Conservation (phyloP, 2,888 invertebrate genomes). For the Malthinus flaveolus region DNA sequence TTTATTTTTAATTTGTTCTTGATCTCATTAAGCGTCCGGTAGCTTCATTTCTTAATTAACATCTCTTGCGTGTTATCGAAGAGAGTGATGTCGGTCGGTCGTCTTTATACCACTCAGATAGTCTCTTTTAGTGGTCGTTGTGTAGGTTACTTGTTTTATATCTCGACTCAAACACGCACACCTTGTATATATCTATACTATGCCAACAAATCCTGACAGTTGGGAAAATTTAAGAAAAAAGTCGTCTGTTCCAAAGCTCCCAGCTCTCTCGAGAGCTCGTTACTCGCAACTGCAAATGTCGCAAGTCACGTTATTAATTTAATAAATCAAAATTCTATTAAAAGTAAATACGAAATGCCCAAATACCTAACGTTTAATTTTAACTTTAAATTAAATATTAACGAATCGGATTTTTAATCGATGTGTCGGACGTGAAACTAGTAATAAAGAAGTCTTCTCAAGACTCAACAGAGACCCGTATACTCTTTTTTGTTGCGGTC, state of each 20-base stretch:
- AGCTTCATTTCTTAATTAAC: conserved; percentile 55
- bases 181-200: conserved; percentile 37
- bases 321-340: conserved; percentile 18
- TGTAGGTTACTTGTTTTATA: conserved; percentile 50
- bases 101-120: conserved; percentile 48
- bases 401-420: conserved; percentile 18
- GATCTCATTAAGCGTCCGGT: conserved; percentile 52
- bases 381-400: conserved; percentile 9
- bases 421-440: conserved; percentile 23
- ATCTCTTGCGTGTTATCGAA: conserved; percentile 52
- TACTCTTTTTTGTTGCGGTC: conserved; percentile 25
- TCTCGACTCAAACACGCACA: conserved; percentile 48
- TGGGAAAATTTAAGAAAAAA: conserved; percentile 12
- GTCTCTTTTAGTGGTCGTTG: conserved; percentile 47
- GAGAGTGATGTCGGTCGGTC: conserved; percentile 48
- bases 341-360: conserved; percentile 12
- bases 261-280: neutral
- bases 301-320: conserved; percentile 25
- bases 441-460: conserved; percentile 25
- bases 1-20: conserved; percentile 46
- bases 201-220: conserved; percentile 5
- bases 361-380: neutral
- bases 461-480: conserved; percentile 21
- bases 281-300: conserved; percentile 5
- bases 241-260: neutral